These are phyloP conservation scores for Tyrannus savana DNA, from an alignment of 2,113 vertebrate species.

Conservation along the genomic window DNA sequence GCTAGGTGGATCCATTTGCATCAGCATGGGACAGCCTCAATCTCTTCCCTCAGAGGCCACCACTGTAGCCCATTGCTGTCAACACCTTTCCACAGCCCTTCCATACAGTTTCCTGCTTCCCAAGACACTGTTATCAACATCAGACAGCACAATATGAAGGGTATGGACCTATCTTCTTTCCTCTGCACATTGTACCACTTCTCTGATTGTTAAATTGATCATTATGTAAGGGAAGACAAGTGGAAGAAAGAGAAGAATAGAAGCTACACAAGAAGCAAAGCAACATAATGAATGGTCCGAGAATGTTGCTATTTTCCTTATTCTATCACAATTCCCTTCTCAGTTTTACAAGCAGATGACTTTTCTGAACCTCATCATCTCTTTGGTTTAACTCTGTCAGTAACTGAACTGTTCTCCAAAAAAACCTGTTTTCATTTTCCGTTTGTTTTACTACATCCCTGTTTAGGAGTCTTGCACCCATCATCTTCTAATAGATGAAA, in stretches of 20 bases:
- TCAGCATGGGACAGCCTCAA: fast-evolving
- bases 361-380: background rate
- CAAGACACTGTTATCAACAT: background rate
- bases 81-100: background rate
- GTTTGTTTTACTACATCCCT: background rate
- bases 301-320: background rate
- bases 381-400: background rate
- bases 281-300: background rate
- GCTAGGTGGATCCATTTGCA: fast-evolving
- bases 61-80: background rate
- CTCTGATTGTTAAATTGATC: background rate
- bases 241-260: background rate
- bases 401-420: background rate
- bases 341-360: background rate
- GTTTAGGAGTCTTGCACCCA: background rate
- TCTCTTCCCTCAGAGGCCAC: background rate
- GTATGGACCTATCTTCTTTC: background rate
- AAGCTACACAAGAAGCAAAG: background rate
- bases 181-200: fast-evolving
- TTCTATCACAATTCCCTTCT: background rate
- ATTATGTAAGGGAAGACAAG: background rate
- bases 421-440: background rate
- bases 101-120: background rate
- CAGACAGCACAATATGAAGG: background rate
- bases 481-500: background rate